phyloP scores from a whole-genome alignment of 2,888 invertebrate genomes.

The Ornithoptera alexandrae region DNA sequence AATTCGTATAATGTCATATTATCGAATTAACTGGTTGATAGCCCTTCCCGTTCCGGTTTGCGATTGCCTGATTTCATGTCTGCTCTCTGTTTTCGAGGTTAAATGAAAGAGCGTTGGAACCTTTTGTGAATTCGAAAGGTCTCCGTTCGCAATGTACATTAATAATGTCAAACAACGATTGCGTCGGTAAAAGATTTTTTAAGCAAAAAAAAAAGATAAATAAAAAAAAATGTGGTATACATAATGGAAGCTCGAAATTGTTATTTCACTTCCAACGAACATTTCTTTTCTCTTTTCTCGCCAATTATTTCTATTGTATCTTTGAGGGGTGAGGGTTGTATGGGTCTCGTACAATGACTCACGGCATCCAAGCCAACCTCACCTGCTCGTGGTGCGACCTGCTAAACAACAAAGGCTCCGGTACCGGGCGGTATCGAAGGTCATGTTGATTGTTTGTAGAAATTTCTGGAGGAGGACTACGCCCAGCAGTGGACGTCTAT shows the following conservation, averaged over 20 bases:
- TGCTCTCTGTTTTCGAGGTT: not conserved
- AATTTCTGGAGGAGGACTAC: too few species aligned
- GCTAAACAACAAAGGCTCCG: too few species aligned
- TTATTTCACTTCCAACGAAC: too few species aligned
- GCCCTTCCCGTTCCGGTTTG: constrained; percentile 15
- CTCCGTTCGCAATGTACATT: not conserved
- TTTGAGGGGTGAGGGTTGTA: too few species aligned
- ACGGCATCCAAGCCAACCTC: too few species aligned
- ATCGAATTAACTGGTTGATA: not conserved
- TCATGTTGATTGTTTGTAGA: too few species aligned
- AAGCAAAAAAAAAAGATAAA: not conserved
- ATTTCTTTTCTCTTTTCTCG: too few species aligned
- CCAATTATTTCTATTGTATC: too few species aligned
- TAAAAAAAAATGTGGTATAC: not conserved
- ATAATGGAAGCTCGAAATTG: not conserved
- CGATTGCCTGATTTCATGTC: not conserved
- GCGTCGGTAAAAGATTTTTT: not conserved
- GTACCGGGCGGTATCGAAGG: too few species aligned
- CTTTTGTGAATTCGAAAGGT: not conserved
- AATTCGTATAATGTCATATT: not conserved
- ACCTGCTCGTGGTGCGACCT: too few species aligned
- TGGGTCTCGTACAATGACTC: too few species aligned
- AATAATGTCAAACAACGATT: not conserved
- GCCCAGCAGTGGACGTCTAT: too few species aligned
- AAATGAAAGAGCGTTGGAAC: not conserved